These are phyloP conservation scores for Rhimphoctona megacephalus DNA, from an alignment of 2,888 invertebrate genomes.

Conservation along the genomic window DNA sequence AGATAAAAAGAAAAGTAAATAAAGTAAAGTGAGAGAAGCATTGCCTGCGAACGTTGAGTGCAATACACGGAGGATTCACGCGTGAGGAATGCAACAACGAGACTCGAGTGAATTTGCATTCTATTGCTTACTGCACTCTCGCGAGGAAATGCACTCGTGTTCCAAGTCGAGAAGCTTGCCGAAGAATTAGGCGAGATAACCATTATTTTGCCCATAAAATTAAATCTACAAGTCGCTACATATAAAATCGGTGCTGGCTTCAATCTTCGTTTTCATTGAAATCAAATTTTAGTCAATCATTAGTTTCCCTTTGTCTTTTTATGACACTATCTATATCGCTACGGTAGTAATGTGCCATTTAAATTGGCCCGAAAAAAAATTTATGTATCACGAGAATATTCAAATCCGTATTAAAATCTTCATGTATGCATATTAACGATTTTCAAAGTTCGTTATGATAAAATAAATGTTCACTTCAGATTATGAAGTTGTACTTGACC, in stretches of 20 bases:
- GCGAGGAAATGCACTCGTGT: slow-evolving; percentile 57
- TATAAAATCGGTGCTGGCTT: not conserved
- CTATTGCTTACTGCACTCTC: slow-evolving; percentile 73
- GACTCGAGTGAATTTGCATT: slow-evolving; percentile 79
- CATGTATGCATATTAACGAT: not conserved
- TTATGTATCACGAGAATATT: too few relatives aligned
- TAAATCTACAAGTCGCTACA: slow-evolving; percentile 4
- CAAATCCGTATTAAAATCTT: not conserved
- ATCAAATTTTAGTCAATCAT: not conserved
- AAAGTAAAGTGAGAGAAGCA: slow-evolving; percentile 17
- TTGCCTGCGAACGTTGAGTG: slow-evolving; percentile 32
- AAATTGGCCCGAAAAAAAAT: too few relatives aligned
- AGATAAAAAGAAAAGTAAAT: not conserved
- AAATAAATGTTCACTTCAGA: not conserved
- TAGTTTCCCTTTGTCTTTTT: not conserved
- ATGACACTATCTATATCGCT: too few relatives aligned
- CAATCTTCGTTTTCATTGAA: not conserved
- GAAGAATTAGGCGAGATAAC: slow-evolving; percentile 61
- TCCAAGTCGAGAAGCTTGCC: slow-evolving; percentile 21
- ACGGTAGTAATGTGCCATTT: too few relatives aligned
- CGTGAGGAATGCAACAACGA: slow-evolving; percentile 73
- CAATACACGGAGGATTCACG: slow-evolving; percentile 72
- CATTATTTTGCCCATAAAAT: slow-evolving; percentile 47
- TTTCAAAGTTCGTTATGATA: not conserved
- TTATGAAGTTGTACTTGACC: not conserved